Base-by-base conservation (phyloP, 1,140 invertebrate species). In the Diachasmimorpha longicaudata region DNA sequence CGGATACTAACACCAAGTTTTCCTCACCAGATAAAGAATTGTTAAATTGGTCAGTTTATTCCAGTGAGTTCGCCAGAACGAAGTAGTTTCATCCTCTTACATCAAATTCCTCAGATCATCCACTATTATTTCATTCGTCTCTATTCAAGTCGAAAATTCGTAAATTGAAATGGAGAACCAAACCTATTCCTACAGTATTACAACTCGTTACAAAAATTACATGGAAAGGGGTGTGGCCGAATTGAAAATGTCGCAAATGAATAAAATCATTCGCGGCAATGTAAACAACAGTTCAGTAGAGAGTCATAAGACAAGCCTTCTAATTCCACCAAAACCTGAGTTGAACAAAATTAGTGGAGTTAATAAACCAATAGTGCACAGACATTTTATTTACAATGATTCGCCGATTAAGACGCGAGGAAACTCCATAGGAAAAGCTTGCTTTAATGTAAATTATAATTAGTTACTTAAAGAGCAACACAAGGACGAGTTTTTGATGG, bases 391-490 rank as follows among this genome's bases (percentile, higher is more conserved):
- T 55, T 81, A 78, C 63, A 67, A 68, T 63, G 78, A 79, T 23
- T 73, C 14, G n/a, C 74, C 81, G 0, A 46, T 82, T 71, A 76
- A 13, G 66, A 81, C 81, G 2, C 44, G 10, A 0, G 78, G 68
- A 71, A 83, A 82, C 76, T 82, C 66, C 21, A 82, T 83, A 19
- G 83, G 84, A n/a, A 84, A 84, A 67, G 0, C 75, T 0, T 80
- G 14, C n/a, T 85, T 83, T 23, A 84, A 85, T 25, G 82, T 85
- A 85, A 25, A 44, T 16, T n/a, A 23, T 66, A 39, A 52, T n/a
- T 48, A 16, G 5, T 63, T 25, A 72, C 1, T 16, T 72, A n/a
- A 23, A n/a, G 0, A 21, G 23, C 14, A 48, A 72, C 11, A 58
- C 11, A 4, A n/a, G 31, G 6, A 31, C 6, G 31, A 31, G 2